phyloP scores from a whole-genome alignment of 2,888 invertebrate genomes.

The Imbricaverruca yamaguchii region DNA sequence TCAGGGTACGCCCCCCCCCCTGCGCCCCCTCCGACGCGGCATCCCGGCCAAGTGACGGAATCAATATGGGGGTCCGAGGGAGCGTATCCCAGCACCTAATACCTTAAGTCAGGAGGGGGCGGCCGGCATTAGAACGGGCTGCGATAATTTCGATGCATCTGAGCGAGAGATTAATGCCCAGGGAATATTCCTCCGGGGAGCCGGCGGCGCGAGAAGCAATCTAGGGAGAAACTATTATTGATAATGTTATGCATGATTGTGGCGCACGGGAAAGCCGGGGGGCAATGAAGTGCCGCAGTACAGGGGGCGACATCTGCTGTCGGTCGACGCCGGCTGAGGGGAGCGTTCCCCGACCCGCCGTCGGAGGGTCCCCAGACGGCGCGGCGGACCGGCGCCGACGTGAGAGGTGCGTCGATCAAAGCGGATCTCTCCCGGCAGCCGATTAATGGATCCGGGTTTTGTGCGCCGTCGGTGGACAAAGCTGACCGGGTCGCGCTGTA shows the following conservation, averaged over 20 bases:
- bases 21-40: not conserved
- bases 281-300: slow-evolving; percentile 14
- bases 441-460: not conserved
- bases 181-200: slow-evolving; percentile 20
- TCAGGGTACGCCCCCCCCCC: not conserved
- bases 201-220: not conserved
- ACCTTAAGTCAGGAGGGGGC: slow-evolving; percentile 22
- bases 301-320: not conserved
- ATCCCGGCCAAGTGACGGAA: not conserved
- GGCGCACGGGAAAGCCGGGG: slow-evolving; percentile 6
- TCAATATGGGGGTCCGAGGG: not conserved
- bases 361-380: not conserved
- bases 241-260: slow-evolving; percentile 21
- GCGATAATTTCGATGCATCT: slow-evolving; percentile 20
- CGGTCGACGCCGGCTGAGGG: not conserved
- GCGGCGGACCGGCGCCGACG: not conserved
- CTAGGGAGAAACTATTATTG: slow-evolving; percentile 21
- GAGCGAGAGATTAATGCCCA: slow-evolving; percentile 19
- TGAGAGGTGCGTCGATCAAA: not conserved
- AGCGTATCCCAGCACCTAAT: not conserved
- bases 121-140: slow-evolving; percentile 15
- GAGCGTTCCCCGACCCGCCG: not conserved
- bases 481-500: not conserved
- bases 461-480: not conserved
- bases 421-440: slow-evolving; percentile 3